These are phyloP conservation scores for Latheticus oryzae DNA, from an alignment of 2,888 invertebrate genomes.

Conservation along the genomic window DNA sequence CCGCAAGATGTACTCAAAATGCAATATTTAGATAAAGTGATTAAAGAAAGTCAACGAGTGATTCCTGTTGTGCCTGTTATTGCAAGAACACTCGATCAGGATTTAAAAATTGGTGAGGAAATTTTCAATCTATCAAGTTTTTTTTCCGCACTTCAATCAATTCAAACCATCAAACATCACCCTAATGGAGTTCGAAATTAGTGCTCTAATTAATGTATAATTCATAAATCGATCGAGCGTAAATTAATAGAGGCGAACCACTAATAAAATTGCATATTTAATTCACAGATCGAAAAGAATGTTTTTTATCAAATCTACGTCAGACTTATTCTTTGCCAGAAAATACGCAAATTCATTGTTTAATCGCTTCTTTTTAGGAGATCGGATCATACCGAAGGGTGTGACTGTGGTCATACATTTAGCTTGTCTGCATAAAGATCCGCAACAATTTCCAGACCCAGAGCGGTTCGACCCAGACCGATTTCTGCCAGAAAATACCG, in stretches of 20 bases:
- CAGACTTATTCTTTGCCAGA: constrained; percentile 23
- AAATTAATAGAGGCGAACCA: constrained; percentile 25
- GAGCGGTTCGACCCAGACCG: constrained; percentile 60
- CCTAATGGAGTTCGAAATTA: constrained; percentile 27
- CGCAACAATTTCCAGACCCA: constrained; percentile 57
- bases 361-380: constrained; percentile 54
- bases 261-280: constrained; percentile 33
- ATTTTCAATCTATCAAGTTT: constrained; percentile 1
- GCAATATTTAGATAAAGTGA: constrained; percentile 61
- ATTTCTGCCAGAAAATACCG: constrained; percentile 57
- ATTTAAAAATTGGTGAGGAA: constrained; percentile 55
- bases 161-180: constrained; percentile 15
- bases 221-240: constrained; percentile 20
- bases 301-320: too few relatives aligned
- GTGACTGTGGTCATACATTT: constrained; percentile 52
- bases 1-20: constrained; percentile 57
- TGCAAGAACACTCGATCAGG: constrained; percentile 53
- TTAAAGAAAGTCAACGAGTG: constrained; percentile 60
- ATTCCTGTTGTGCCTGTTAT: constrained; percentile 59
- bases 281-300: too few relatives aligned
- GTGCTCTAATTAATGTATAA: constrained; percentile 28
- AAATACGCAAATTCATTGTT: too few relatives aligned
- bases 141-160: constrained; percentile 5
- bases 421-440: constrained; percentile 62
- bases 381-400: constrained; percentile 53